Conservation (phyloP, 2,888 invertebrate genomes). For the Coenonympha arcania region DNA sequence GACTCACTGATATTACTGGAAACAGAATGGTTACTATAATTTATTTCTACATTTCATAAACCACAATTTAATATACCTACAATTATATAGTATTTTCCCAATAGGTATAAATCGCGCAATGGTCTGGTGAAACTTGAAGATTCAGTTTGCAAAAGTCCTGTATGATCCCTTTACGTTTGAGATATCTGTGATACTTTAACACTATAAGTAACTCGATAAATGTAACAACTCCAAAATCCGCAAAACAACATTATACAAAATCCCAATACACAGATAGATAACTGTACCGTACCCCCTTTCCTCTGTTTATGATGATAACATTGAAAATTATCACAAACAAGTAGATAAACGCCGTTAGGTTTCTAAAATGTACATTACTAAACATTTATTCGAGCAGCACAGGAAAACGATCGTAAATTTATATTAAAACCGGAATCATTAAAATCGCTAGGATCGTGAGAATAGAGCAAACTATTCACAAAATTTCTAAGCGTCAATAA, state of each 20-base stretch:
- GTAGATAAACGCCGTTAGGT: constrained; percentile 14
- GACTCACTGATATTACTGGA: constrained; percentile 14
- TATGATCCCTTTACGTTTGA: too few relatives aligned
- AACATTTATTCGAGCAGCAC: constrained; percentile 19
- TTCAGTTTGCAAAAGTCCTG: too few relatives aligned
- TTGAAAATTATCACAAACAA: not conserved
- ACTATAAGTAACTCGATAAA: not conserved
- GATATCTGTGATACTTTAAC: too few relatives aligned
- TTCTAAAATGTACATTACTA: constrained; percentile 15
- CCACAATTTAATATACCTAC: too few relatives aligned
- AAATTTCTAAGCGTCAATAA: constrained; percentile 18
- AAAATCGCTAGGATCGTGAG: constrained; percentile 29
- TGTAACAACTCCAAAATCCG: not conserved
- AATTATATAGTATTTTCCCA: too few relatives aligned
- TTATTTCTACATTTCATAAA: not conserved
- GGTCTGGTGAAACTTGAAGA: too few relatives aligned
- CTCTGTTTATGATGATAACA: not conserved
- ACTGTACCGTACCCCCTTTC: not conserved
- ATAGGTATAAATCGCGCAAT: too few relatives aligned
- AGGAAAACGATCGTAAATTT: constrained; percentile 22
- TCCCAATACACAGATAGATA: not conserved
- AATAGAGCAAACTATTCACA: constrained; percentile 22
- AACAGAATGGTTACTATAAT: constrained; percentile 6
- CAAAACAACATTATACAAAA: not conserved
- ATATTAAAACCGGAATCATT: constrained; percentile 22